Conservation (phyloP, 2,797 vertebrate species). For the Myiothlypis chrysogaster region DNA sequence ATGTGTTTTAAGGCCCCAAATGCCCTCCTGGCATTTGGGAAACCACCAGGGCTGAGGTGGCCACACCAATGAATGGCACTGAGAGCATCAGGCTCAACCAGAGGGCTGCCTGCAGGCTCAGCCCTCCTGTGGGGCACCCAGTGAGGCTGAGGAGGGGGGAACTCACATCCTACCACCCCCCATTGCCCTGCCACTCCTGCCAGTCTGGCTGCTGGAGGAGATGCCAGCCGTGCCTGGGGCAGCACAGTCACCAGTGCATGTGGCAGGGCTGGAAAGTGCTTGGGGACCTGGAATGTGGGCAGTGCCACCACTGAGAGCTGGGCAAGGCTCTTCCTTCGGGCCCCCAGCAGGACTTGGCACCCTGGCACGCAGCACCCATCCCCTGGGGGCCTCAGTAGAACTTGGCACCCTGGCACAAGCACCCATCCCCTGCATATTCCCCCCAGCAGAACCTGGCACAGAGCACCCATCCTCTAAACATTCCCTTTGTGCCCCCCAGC, state of each 20-base stretch:
- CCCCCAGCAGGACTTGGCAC: not conserved
- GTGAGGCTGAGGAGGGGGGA: rapidly evolving
- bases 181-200: not conserved
- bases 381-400: not conserved
- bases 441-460: too few species aligned
- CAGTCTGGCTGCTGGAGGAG: not conserved
- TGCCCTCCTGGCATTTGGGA: not conserved
- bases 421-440: not conserved
- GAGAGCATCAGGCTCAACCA: rapidly evolving
- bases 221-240: rapidly evolving
- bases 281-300: rapidly evolving
- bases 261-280: not conserved
- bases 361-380: rapidly evolving
- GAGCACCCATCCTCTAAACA: too few species aligned
- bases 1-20: not conserved
- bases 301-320: not conserved
- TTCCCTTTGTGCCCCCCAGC: too few species aligned
- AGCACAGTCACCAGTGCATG: rapidly evolving
- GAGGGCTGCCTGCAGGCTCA: not conserved
- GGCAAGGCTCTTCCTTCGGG: rapidly evolving
- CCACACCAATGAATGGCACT: rapidly evolving
- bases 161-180: rapidly evolving
- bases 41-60: not conserved
- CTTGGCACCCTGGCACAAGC: not conserved
- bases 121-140: not conserved